Evolutionary conservation across 2,888 invertebrate species (phyloP), one percentile per base, ranked within the genome.

Genomic region (Gryllus longicercus): DNA sequence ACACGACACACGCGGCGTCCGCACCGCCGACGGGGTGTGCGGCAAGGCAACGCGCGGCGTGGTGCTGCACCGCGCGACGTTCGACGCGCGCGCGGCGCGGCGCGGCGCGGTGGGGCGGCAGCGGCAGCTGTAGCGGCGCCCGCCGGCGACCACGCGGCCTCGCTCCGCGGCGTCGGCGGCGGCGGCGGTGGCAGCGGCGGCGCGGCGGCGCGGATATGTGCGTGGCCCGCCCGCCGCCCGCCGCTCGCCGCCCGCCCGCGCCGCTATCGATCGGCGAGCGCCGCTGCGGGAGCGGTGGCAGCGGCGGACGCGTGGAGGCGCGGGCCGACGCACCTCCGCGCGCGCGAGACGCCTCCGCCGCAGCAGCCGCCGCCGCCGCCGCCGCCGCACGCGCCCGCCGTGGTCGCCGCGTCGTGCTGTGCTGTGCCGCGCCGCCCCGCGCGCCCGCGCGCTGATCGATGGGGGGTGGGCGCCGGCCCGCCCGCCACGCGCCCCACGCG

Each of bases 151-250:
- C 38, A 38, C 38, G 63, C 63, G 63, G 63, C n/a, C 63, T 14
- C 16, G 63, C 14, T 14, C 3, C 14, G 16, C 16, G 63, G n/a
- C 12, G 63, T 11, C 14, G 2, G 63, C 16, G 63, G 16, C 16
- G 16, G 63, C 63, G n/a, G n/a, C n/a, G n/a, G n/a, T n/a, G n/a
- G n/a, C n/a, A n/a, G n/a, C n/a, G 63, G 63, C 63, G 16, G 63
- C 63, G 63, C n/a, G 63, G 63, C 63, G 63, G 63, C 63, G 63
- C 63, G 63, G 63, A 63, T 63, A 63, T 63, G 63, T 18, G 63
- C 63, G 63, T 63, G 63, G 63, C 63, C 63, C 63, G 38, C 38
- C 63, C 14, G 63, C 63, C 63, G 38, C 63, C 63, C 63, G 63
- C 63, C 63, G 38, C 38, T 38, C 38, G 38, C 63, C 63, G 63